Conservation (phyloP, 2,888 invertebrate genomes). For the Tyria jacobaeae region DNA sequence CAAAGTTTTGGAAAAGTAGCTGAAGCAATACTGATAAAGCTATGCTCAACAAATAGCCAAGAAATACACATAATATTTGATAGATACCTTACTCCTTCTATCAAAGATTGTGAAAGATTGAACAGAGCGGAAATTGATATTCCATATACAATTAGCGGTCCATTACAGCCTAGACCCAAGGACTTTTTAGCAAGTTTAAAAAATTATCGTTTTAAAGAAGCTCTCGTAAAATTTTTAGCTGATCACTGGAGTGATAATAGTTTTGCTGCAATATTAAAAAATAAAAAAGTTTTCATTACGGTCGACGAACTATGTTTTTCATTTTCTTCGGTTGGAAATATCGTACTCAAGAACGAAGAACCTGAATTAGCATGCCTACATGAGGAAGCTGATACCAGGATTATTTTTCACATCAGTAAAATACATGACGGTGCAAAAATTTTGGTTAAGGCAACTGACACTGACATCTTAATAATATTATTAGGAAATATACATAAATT, state of each 20-base stretch:
- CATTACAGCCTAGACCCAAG: slow-evolving; percentile 48
- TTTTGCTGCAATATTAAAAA: slow-evolving; percentile 40
- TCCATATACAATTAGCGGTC: slow-evolving; percentile 31
- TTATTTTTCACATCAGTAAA: slow-evolving; percentile 11
- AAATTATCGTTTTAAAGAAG: slow-evolving; percentile 56
- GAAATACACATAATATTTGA: slow-evolving; percentile 36
- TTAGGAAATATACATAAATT: slow-evolving; percentile 49
- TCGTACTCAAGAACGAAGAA: slow-evolving; percentile 14
- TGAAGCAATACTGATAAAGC: slow-evolving; percentile 36
- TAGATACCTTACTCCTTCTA: slow-evolving; percentile 53
- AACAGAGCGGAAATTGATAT: slow-evolving; percentile 29
- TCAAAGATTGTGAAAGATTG: slow-evolving; percentile 56
- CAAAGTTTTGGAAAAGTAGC: slow-evolving; percentile 44
- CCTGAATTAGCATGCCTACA: slow-evolving; percentile 9
- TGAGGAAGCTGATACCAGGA: slow-evolving; percentile 11
- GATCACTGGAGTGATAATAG: slow-evolving; percentile 49
- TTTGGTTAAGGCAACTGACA: slow-evolving; percentile 11
- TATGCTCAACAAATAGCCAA: slow-evolving; percentile 24
- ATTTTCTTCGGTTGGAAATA: slow-evolving; percentile 8
- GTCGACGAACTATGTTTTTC: slow-evolving; percentile 18
- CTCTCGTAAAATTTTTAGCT: slow-evolving; percentile 51
- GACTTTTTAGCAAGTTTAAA: slow-evolving; percentile 51
- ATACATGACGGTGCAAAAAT: background rate
- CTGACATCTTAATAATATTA: slow-evolving; percentile 37
- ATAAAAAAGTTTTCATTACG: slow-evolving; percentile 26